phyloP scores from a whole-genome alignment of 1,140 invertebrate genomes.

The Drosophila triauraria region DNA sequence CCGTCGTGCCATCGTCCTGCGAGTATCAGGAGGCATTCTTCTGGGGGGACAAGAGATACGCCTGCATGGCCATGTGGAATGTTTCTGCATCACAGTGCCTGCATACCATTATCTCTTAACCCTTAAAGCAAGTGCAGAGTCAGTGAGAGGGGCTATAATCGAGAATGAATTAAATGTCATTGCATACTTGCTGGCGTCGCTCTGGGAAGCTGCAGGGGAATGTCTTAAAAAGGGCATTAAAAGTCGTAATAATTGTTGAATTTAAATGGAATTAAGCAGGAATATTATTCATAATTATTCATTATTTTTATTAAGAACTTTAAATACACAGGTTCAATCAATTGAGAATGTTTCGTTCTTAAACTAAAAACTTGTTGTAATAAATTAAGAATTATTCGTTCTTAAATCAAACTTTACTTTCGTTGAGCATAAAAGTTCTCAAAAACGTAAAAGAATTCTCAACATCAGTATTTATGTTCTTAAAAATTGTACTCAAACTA shows the following conservation, averaged over 20 bases:
- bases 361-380: no score
- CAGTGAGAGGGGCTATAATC: neutral
- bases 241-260: conserved; percentile 1
- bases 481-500: no score
- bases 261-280: neutral
- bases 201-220: no score
- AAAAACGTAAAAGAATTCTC: no score
- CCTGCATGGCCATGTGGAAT: conserved; percentile 21
- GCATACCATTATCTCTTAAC: conserved; percentile 13
- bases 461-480: no score
- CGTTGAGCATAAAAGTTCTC: no score
- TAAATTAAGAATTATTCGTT: no score
- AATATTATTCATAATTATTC: neutral
- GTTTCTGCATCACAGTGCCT: conserved; percentile 8
- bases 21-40: conserved; percentile 22
- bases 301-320: no score
- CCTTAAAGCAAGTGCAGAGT: neutral
- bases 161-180: conserved; percentile 13
- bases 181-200: conserved; percentile 1
- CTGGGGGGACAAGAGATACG: neutral
- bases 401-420: no score
- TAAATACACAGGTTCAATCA: no score
- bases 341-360: no score
- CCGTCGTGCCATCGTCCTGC: conserved; percentile 9
- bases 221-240: no score